Conservation (phyloP, 1,140 invertebrate genomes). For the Oppia nitens region DNA sequence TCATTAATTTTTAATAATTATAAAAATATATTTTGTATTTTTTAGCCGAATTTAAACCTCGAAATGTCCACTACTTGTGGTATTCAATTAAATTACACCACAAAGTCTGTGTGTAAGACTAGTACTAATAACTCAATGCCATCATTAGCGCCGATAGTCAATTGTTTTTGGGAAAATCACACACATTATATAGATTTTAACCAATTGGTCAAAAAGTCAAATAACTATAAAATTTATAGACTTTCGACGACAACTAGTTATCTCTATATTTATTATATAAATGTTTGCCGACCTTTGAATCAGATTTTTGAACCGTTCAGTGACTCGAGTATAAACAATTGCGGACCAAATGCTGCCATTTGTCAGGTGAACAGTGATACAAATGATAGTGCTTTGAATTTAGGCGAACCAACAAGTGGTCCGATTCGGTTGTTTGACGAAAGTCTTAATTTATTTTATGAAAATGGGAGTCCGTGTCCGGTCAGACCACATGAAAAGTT, state of each 20-base stretch:
- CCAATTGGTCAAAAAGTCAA: slow-evolving; percentile 22
- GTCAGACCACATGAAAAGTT: slow-evolving; percentile 19
- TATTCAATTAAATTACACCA: too few relatives aligned
- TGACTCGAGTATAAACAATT: slow-evolving; percentile 20
- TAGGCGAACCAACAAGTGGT: slow-evolving; percentile 23
- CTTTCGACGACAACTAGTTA: slow-evolving; percentile 9
- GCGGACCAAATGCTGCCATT: slow-evolving; percentile 25
- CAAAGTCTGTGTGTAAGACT: too few relatives aligned
- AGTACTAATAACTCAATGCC: too few relatives aligned
- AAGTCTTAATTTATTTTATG: slow-evolving; percentile 24
- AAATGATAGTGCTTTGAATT: slow-evolving; percentile 22
- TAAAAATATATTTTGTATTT: too few relatives aligned
- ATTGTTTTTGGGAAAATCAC: slow-evolving; percentile 24
- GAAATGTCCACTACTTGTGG: too few relatives aligned
- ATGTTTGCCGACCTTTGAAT: slow-evolving; percentile 28
- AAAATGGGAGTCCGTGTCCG: slow-evolving; percentile 24
- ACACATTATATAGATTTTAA: slow-evolving; percentile 25
- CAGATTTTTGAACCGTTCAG: slow-evolving; percentile 19
- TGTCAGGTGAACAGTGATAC: slow-evolving; percentile 22
- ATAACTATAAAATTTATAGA: slow-evolving; percentile 22
- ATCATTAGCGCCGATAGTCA: too few relatives aligned
- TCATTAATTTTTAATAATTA: too few relatives aligned
- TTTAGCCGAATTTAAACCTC: too few relatives aligned
- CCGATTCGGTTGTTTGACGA: slow-evolving; percentile 23
- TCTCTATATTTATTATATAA: slow-evolving; percentile 25